These are phyloP conservation scores for Athripsodes cinereus DNA, from an alignment of 2,888 invertebrate species.

Conservation along the genomic window DNA sequence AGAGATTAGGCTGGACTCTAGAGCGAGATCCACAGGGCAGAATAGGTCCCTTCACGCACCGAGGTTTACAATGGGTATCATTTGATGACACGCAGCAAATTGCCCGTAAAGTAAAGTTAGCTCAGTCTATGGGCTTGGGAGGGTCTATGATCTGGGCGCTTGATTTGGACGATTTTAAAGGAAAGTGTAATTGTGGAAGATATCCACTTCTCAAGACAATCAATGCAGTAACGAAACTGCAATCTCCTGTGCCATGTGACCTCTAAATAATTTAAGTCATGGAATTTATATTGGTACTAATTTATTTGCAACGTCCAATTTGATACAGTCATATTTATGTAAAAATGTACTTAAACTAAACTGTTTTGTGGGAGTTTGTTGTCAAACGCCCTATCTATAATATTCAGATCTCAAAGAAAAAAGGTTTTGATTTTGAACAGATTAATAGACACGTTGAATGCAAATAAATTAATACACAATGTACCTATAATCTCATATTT, in stretches of 20 bases:
- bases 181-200: constrained; percentile 60
- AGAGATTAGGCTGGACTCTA: constrained; percentile 53
- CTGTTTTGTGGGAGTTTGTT: too few species aligned
- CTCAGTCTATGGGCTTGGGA: constrained; percentile 53
- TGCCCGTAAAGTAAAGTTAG: constrained; percentile 54
- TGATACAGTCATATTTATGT: too few species aligned
- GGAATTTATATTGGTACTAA: background rate
- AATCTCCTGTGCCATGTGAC: constrained; percentile 13
- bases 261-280: constrained; percentile 6
- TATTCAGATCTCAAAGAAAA: too few species aligned
- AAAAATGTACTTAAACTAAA: too few species aligned
- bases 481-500: background rate
- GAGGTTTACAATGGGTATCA: constrained; percentile 71
- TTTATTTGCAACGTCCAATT: background rate
- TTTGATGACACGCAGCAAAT: constrained; percentile 66
- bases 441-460: background rate
- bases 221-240: constrained; percentile 8
- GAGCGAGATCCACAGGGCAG: constrained; percentile 55
- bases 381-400: too few species aligned
- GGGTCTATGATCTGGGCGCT: constrained; percentile 77
- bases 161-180: constrained; percentile 69
- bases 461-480: background rate
- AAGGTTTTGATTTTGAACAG: too few species aligned
- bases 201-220: constrained; percentile 48
- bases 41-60: constrained; percentile 68